These are phyloP conservation scores for Pentalonia nigronervosa DNA, from an alignment of 1,140 invertebrate species.

Conservation along the genomic window DNA sequence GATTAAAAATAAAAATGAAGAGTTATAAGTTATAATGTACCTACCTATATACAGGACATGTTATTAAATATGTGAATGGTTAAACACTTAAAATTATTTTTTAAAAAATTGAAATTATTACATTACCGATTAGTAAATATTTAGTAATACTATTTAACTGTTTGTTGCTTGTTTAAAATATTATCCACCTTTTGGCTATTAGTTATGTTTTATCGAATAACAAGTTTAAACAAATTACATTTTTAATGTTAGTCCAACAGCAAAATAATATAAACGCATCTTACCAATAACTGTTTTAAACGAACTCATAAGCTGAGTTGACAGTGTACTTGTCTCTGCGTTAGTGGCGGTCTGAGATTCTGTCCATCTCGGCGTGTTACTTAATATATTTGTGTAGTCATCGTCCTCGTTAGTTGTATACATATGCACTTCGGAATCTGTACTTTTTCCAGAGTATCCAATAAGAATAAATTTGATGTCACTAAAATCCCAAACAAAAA, in stretches of 20 bases:
- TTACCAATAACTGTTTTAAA: constrained; percentile 8
- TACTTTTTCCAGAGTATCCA: neutral
- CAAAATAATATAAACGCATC: neutral
- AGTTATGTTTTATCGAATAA: neutral
- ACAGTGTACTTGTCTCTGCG: neutral
- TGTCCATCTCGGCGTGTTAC: neutral
- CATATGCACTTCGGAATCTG: neutral
- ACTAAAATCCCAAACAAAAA: neutral
- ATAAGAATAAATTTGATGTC: neutral
- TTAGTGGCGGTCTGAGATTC: neutral
- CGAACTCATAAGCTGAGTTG: neutral
- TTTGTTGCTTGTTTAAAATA: too few species aligned
- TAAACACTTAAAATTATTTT: too few species aligned
- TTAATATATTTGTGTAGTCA: neutral
- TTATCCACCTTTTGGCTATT: too few species aligned
- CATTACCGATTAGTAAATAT: too few species aligned
- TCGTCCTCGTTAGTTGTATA: neutral
- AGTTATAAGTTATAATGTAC: too few species aligned
- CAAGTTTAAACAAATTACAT: neutral
- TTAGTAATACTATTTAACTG: too few species aligned
- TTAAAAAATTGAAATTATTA: too few species aligned
- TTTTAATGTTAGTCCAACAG: neutral
- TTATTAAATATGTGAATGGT: too few species aligned
- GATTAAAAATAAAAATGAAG: too few species aligned
- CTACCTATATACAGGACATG: too few species aligned